Base-by-base conservation (phyloP, 2,797 vertebrate genomes). In the Pogonophryne albipinna region DNA sequence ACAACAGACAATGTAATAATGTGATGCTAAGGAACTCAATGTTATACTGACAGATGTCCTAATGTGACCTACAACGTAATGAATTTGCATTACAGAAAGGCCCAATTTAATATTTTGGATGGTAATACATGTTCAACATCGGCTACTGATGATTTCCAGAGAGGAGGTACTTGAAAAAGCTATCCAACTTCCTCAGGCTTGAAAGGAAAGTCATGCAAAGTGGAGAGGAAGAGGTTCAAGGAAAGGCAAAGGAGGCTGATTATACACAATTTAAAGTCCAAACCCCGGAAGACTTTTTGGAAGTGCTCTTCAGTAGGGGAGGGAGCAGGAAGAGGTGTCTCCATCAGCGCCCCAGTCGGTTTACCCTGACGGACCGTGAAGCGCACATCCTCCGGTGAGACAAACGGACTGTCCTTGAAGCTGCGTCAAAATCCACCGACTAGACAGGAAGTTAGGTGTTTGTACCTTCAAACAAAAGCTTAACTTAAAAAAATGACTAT, bases 321-420 rank as follows among this genome's bases (percentile, higher is more conserved):
- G 58, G 84, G 52, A 65, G 51, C 49, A 71, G 41, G 65, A 85
- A 61, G 80, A 77, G 82, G 75, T 82, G 80, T 87, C 79, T 91
- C 83, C 75, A 91, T 91, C 83, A 88, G 87, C 85, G 89, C 90
- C 91, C 76, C 91, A 83, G 86, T 81, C 85, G 76, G 89, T 88
- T 83, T 68, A 46, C 78, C 72, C 75, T 67, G 78, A 85, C 71
- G 42, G 60, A 79, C 73, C 64, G 75, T 79, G 76, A 83, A 80
- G 79, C 62, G 73, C 78, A 61, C 72, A 79, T 71, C 70, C 71
- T 56, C 65, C n/a, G 71, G 58, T 74, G 76, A 74, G 47, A 74
- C 27, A 16, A 23, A 44, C 8, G 15, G 31, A 17, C 55, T 68
- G 47, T 57, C 53, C 67, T 59, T 63, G 63, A 74, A 63, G 53